Evolutionary conservation across 2,888 invertebrate species (phyloP), one percentile per base, ranked within the genome.

Genomic region (Nezara viridula): DNA sequence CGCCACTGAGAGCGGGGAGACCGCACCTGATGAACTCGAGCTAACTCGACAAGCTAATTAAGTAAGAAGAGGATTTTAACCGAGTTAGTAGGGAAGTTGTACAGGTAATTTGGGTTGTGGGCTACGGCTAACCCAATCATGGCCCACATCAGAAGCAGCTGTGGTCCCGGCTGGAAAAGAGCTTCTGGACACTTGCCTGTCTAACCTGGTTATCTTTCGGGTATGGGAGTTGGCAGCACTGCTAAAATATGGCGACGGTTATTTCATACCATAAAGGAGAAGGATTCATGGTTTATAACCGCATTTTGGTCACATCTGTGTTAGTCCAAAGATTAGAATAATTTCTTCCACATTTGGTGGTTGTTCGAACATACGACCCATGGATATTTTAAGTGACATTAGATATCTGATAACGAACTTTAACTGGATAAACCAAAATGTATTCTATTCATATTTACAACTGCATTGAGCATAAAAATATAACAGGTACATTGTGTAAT

Each of bases 1-100:
- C n/a, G n/a, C 21, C 77, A 24, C 77, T 40, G 77, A 40, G 40
- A 9, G 24, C 32, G 9, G 81, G 6, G n/a, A 81, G 81, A 81
- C 81, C 81, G 81, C 81, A 81, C 44, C 81, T 81, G 44, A 81
- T 81, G 81, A 81, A 81, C 81, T 81, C 40, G 6, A 81, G 81
- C 81, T 81, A 81, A 81, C 81, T 81, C 81, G 81, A 44, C 81
- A n/a, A n/a, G 81, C n/a, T 81, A 81, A 81, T 81, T 47, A 81
- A 81, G 81, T 81, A 81, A 81, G 81, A 81, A 81, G 81, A 81
- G 81, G 44, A 81, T 81, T 81, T 81, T 81, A 81, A 81, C 81
- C 40, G 81, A 81, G 81, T 81, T 81, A 81, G 81, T 44, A 5
- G n/a, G 44, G n/a, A 44, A 81, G 81, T 81, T 81, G 81, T 44